Base-by-base conservation (phyloP, 2,888 invertebrate species). In the Athripsodes cinereus region DNA sequence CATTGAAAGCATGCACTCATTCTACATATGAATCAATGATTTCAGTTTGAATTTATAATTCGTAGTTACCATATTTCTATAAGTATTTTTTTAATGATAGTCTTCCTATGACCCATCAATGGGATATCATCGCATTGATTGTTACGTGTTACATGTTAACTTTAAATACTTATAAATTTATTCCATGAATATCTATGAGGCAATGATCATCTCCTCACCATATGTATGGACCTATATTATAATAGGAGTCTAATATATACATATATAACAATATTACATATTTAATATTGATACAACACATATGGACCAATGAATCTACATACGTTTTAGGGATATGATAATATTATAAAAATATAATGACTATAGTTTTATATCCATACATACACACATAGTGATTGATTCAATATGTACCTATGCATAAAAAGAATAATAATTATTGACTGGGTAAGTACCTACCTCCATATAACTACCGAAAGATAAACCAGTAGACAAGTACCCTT, bases 121-220 rank as follows among this genome's bases (percentile, higher is more conserved):
- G 40, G 40, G 40, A 40, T 40, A 40, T 40, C 40, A 40, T 40
- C 40, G 13, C 11, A 31, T 13, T 40, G 40, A 40, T 40, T 40
- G 40, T 40, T 40, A 13, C 40, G 40, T 40, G 40, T 40, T 8
- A 16, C 40, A 40, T 40, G 40, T 40, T 40, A 40, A 40, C 2
- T 40, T 13, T 40, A 40, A 13, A 40, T 40, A n/a, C n/a, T n/a
- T n/a, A 40, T 13, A 40, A 58, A 62, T 55, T 59, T 60, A 60
- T 60, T 62, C 60, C 62, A 62, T 58, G 62, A 60, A 62, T 62
- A 62, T 58, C 62, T 60, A 60, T 60, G 60, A 62, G 62, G 62
- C 53, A 26, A 6, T 10, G 26, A 10, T 26, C 26, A 26, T 26
- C 26, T 26, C 26, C 10, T 26, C 26, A 26, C 26, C 10, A n/a